These are phyloP conservation scores for Papilio machaon DNA, from an alignment of 1,140 invertebrate genomes.

Conservation along the genomic window DNA sequence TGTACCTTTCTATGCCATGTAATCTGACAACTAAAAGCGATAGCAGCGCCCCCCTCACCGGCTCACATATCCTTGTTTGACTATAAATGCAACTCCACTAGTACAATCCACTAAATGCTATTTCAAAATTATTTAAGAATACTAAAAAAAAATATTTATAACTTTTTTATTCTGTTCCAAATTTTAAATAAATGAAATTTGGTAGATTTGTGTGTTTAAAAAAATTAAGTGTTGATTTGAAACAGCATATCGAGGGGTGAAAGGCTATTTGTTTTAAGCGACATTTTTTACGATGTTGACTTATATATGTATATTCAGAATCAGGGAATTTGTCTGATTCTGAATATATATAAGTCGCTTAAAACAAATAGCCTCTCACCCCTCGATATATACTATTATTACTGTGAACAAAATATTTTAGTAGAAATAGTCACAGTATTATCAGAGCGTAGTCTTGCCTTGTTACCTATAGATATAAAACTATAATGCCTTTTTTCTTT, in stretches of 20 bases:
- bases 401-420: constrained; percentile 10
- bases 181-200: not conserved
- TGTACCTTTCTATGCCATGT: too few species aligned
- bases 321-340: too few species aligned
- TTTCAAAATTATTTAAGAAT: not conserved
- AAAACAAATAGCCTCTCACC: too few species aligned
- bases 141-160: not conserved
- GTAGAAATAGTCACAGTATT: not conserved
- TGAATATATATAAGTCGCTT: too few species aligned
- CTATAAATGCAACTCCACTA: constrained; percentile 5
- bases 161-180: not conserved
- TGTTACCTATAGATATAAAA: constrained; percentile 20
- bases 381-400: too few species aligned
- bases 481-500: not conserved
- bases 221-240: not conserved
- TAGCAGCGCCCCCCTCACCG: too few species aligned
- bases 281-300: too few species aligned
- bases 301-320: too few species aligned
- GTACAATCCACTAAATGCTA: not conserved
- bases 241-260: too few species aligned
- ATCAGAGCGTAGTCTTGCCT: not conserved
- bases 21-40: too few species aligned
- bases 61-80: too few species aligned
- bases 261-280: too few species aligned
- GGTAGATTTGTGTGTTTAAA: not conserved